Evolutionary conservation across 2,888 invertebrate species (phyloP), one percentile per base, ranked within the genome.

Genomic region (Carabus problematicus): DNA sequence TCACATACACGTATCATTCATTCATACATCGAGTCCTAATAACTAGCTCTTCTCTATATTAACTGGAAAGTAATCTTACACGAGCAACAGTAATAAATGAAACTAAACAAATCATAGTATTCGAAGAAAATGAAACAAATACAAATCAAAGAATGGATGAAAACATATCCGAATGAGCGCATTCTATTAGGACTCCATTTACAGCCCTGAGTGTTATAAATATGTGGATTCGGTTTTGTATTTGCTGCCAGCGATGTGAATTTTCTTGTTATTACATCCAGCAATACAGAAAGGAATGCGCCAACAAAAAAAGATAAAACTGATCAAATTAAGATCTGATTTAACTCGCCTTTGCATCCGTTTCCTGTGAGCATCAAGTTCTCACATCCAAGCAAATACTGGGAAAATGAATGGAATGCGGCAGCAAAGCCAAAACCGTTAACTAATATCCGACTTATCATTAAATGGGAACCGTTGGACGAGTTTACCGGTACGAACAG

Each of bases 131-230:
- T 60, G 54, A 52, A 60, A 67, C 16, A 52, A 16, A 16, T 16
- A 52, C 2, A 49, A n/a, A 12, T 52, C 12, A 4, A 52, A 60
- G 41, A 47, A 29, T 42, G 47, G 49, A 19, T 29, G 29, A 29
- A 29, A n/a, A n/a, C n/a, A n/a, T n/a, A 29, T 29, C 29, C 6
- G 29, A 29, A 29, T 29, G 29, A 29, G 29, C 29, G 6, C 47
- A 59, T 40, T 66, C 40, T 67, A 42, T 43, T 67, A 67, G 67
- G 67, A 67, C 67, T 67, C 67, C 60, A 67, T 67, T 67, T 67
- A 67, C 60, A 60, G 67, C 67, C 67, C 67, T 67, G 67, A 67
- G 67, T 67, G 56, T 60, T 42, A 67, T 29, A 47, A 39, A 58
- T 58, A 56, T 42, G 52, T 60, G 52, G 43, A 60, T 67, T 56